Base-by-base conservation (phyloP, 1,140 invertebrate species). In the Lysiphlebus fabarum region DNA sequence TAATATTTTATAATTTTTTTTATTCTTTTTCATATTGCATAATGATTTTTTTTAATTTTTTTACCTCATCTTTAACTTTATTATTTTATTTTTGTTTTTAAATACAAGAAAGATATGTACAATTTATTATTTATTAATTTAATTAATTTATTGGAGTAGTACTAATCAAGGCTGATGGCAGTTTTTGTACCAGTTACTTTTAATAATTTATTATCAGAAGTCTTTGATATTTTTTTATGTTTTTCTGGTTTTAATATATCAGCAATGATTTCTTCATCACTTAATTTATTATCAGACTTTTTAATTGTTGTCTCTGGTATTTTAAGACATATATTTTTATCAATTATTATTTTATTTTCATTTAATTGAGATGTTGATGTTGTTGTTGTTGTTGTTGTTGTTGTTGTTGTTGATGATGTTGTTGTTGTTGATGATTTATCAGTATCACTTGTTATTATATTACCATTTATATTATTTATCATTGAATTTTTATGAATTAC, bases 91-190 rank as follows among this genome's bases (percentile, higher is more conserved):
- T 26, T 26, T 26, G n/a, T n/a, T 26, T 26, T 26, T 4, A 26
- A 26, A 26, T 26, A 26, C 17, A 26, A 26, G 17, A 26, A 26
- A 26, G 17, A 26, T 26, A 26, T 26, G 17, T 26, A 26, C 17
- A 26, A 2, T 26, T 26, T 26, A 26, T 26, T 78, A 77, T 79
- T 61, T 77, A 79, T 68, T 26, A 26, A 26, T 26, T 70, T 62
- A 65, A 67, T 63, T 64, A 67, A 33, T 40, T n/a, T 14, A 57
- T 45, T 45, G 62, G 68, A 70, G 58, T 70, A 70, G 58, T 70
- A 73, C 64, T 76, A 79, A 61, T 80, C 77, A 74, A 79, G 75
- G 71, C 74, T 76, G 66, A 78, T 74, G 72, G 75, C 71, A 77
- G 73, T 77, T 65, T 74, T 77, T 65, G 74, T 77, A 62, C 70